Base-by-base conservation (phyloP, 1,140 invertebrate genomes). In the Theocolax elegans region DNA sequence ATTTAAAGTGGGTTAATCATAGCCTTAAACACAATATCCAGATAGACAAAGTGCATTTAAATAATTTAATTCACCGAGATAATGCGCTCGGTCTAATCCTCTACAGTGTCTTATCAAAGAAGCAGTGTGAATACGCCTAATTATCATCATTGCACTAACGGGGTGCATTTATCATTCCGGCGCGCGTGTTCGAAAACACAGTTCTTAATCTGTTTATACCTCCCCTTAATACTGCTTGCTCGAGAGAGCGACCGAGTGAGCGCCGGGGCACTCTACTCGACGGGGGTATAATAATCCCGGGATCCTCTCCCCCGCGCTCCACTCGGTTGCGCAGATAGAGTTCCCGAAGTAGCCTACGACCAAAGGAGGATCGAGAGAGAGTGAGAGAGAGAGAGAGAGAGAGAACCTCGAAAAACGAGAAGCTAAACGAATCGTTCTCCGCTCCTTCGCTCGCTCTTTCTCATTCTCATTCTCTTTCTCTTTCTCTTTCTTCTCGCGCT, bases 181-280 rank as follows among this genome's bases (percentile, higher is more conserved):
- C 59, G 35, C 54, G 46, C 67, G 48, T 38, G 58, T 62, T 68
- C 31, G 56, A 51, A 63, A 65, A 48, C 42, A 65, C 53, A 58
- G 49, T 71, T 71, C 68, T 58, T 64, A 71, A 71, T 71, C 68
- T 71, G 68, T 65, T 71, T 65, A 58, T 71, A 58, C 19, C 35
- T 27, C 56, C 49, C 59, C 40, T 68, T 68, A 68, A 68, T 60
- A 31, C 54, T 49, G 8, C 49, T 65, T 44, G 44, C 29, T 60
- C 35, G 44, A 13, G 15, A 49, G 63, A 8, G 10, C 3, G 42
- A 6, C 15, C 19, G 42, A 54, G 49, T n/a, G 44, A 29, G n/a
- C 19, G 1, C 23, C 25, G 10, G 17, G 65, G 42, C 31, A 44
- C 46, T 31, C n/a, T n/a, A n/a, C n/a, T n/a, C 44, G 15, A 44